Evolutionary conservation across 1,140 invertebrate genomes (phyloP), one percentile per base, ranked within the genome.

Genomic region (Ridgeia piscesae): DNA sequence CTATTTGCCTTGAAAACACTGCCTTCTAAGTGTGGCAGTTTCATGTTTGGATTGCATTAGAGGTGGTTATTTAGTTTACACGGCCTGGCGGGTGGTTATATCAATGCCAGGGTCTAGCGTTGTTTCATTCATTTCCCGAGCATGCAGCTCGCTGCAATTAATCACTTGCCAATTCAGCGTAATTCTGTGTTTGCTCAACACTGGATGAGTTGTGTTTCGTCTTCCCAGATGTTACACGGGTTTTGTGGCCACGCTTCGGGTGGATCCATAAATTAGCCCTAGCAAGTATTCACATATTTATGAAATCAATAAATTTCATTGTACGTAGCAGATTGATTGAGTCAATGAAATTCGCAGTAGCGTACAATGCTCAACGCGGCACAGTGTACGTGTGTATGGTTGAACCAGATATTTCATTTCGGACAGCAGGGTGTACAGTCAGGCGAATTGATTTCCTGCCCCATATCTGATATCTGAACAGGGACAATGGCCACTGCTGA

Each of bases 231-330:
- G 58, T 77, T 77, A 77, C 58, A 77, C 27, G 0, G 58, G 58
- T 77, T 77, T 77, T 77, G 58, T 77, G 11, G 11, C 2, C 11
- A 77, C 8, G 58, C 58, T 77, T 21, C 2, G 2, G 27, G 14
- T 21, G 58, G 2, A 21, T 77, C 58, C 58, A 21, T 77, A 77
- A 77, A 77, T 77, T 77, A 77, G 58, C 58, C 27, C 27, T 2
- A 77, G 58, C 58, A 77, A 77, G 58, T 77, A 77, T 77, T 77
- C 58, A 77, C 58, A 77, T 77, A 77, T 77, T 77, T 77, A 77
- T 77, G 58, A 77, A 77, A 77, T 77, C 58, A 31, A 77, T 77
- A 31, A 77, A 77, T 27, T 77, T 27, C 58, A 77, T 77, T 77
- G 58, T 77, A 31, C 58, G 14, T 27, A 0, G 58, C 58, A 77